Percentiles rank a stretch among this genome's conserved stretches.
Conservation (phyloP, 2,113 vertebrate species). For the Cervus canadensis region DNA sequence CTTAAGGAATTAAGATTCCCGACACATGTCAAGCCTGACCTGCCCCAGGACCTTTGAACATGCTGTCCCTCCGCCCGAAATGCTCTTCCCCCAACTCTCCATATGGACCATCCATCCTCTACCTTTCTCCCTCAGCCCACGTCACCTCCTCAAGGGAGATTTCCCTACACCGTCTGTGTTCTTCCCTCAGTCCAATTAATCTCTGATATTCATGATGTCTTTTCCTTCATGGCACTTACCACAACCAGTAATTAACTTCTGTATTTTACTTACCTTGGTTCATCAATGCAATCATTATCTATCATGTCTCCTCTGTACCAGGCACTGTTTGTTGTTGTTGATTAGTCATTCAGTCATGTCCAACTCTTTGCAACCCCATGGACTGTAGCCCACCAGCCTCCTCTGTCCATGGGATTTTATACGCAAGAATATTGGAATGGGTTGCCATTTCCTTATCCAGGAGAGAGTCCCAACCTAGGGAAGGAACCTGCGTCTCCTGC, state of each 20-base stretch:
- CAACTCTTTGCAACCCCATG: fast-evolving
- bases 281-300: background rate
- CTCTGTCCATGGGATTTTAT: background rate
- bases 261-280: background rate
- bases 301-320: background rate
- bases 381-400: background rate
- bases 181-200: background rate
- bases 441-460: background rate
- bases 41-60: background rate
- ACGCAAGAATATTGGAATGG: background rate
- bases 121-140: background rate
- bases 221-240: background rate
- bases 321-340: background rate
- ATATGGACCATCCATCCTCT: background rate
- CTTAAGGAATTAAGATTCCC: background rate
- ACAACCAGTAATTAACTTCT: background rate
- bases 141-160: background rate
- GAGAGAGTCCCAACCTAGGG: background rate
- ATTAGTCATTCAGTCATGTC: background rate
- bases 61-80: background rate
- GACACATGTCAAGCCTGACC: background rate
- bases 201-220: background rate
- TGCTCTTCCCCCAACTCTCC: background rate
- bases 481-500: background rate
- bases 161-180: background rate